Evolutionary conservation across 2,113 vertebrate species (phyloP), one percentile per base, ranked within the genome.

Genomic region (Coturnix japonica): DNA sequence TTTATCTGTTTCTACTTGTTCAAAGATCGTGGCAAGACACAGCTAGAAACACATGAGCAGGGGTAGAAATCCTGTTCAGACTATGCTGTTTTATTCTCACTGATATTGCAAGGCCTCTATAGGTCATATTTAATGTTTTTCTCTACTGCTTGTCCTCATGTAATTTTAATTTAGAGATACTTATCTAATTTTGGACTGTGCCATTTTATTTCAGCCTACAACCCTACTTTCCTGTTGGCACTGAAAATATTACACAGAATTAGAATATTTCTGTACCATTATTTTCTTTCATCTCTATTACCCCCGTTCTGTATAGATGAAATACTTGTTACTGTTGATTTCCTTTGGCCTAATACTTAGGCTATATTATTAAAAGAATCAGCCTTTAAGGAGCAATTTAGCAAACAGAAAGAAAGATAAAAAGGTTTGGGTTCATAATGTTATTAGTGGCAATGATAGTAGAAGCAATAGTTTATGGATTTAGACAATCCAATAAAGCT

Each of bases 401-500:
- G 31, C 44, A 82, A 89, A 41, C 2, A 5, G 14, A 89, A 87
- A 89, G 18, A 22, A 71, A 64, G 41, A 66, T 80, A 82, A 80
- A 59, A 91, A 63, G 33, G 20, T 80, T 89, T 80, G 61, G 3
- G 37, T 76, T 87, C 33, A 56, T 87, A 77, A 84, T 85, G 74
- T 63, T 79, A 82, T 82, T 91, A 89, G 21, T 0, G 0, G 19
- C 33, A 66, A 22, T 49, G 51, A 82, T 54, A 61, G 59, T 23
- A 70, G 47, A 63, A 88, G 31, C 41, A 82, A 89, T 70, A 44
- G 54, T 63, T 80, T 91, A 87, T 73, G 44, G 16, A 80, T 94
- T 91, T n/a, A 85, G 61, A 87, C 30, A 81, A 85, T 93, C 54
- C 60, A 61, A 66, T 93, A 87, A 85, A 91, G 89, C 18, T 84